These are phyloP conservation scores for Megaceryle alcyon DNA, from an alignment of 2,797 vertebrate genomes.

Conservation along the genomic window DNA sequence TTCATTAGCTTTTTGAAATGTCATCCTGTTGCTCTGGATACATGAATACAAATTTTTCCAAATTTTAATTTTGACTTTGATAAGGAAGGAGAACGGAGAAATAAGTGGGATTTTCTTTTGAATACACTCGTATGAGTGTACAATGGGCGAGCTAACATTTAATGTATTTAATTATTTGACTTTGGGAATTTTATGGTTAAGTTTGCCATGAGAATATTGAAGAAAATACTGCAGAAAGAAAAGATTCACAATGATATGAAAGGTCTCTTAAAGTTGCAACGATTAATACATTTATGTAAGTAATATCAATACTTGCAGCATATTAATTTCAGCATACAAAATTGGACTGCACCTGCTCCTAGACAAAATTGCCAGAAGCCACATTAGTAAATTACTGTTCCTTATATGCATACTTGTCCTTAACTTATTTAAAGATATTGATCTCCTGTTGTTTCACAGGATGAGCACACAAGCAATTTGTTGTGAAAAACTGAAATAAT, in stretches of 20 bases:
- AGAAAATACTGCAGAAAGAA: background rate
- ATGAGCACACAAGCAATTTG: background rate
- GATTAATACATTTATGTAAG: background rate
- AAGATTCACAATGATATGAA: background rate
- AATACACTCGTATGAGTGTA: background rate
- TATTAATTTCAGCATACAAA: background rate
- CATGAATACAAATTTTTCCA: background rate
- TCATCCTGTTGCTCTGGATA: background rate
- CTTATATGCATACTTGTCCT: background rate
- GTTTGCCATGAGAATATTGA: background rate
- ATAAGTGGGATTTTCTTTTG: background rate
- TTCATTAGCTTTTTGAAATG: background rate
- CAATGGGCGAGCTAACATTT: background rate
- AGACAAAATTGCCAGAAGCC: background rate
- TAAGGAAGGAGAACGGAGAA: background rate
- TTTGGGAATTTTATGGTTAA: background rate
- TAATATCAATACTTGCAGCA: background rate
- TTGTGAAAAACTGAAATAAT: background rate
- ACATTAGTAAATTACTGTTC: background rate
- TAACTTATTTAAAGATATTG: background rate
- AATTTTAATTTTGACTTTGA: background rate
- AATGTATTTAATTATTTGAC: background rate
- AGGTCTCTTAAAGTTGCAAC: background rate
- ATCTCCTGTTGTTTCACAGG: background rate
- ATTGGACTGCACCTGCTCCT: background rate